Base-by-base conservation (phyloP, 1,140 invertebrate species). In the Prorops nasuta region DNA sequence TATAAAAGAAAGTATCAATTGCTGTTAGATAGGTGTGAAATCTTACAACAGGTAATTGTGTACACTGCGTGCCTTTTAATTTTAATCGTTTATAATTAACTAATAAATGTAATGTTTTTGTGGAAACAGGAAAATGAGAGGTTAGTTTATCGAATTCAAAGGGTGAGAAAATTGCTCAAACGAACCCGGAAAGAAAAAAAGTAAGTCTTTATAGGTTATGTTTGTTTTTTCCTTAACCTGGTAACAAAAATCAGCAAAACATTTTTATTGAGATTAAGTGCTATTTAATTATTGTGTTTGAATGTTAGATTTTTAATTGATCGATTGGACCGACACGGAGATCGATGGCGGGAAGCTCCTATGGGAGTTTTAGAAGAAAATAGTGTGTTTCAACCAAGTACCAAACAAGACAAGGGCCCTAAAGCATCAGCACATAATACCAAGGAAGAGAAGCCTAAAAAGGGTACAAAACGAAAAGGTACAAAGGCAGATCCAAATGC, bases 401-500 rank as follows among this genome's bases (percentile, higher is more conserved):
- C 63, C 9, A 77, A 77, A 40, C 58, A 60, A 18, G 75, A 77
- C 7, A 76, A 76, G 57, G 51, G 44, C 0, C 56, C 60, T 8
- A 77, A 76, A 47, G 57, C 62, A 9, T 49, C 48, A 34, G 38
- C 49, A 19, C 64, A 67, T 48, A 60, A 50, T 63, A 20, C 58
- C 14, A 76, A 74, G 51, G 73, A 77, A 14, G 74, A 73, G 14
- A 77, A 72, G 54, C 71, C 66, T 16, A 78, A 74, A 49, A 79
- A 77, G 44, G 74, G 68, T 20, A 64, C 71, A 0, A 78, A 79
- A 48, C 69, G 74, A 40, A 80, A 77, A 66, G 66, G 66, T 19
- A 49, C 66, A 8, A 81, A 80, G 62, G 63, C 74, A 10, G 87
- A 89, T 79, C 86, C 87, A 1, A 88, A 88, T 76, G 87, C 86